Percentiles rank a stretch among this genome's conserved stretches.
Evolutionary conservation across 2,113 vertebrate genomes (phyloP).

Genomic region (Rhodinocichla rosea): DNA sequence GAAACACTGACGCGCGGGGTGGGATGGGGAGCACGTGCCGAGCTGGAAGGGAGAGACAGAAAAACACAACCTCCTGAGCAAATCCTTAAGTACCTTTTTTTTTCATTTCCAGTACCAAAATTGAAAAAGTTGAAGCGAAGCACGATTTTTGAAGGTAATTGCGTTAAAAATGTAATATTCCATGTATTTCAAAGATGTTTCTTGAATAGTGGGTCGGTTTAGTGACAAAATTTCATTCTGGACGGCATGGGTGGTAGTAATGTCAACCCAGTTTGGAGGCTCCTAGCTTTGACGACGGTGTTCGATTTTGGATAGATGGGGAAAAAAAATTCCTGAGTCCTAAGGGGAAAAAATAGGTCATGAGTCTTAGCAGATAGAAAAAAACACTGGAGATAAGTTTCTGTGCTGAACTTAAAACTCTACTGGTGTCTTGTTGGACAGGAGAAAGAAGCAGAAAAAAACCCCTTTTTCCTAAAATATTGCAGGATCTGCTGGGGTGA

Average conservation of each 20-base stretch:
- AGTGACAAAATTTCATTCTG: fast-evolving
- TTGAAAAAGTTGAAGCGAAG: fast-evolving
- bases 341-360: fast-evolving
- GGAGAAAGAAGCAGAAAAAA: fast-evolving
- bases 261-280: fast-evolving
- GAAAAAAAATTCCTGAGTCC: fast-evolving
- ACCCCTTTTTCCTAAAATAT: fast-evolving
- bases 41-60: fast-evolving
- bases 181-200: fast-evolving
- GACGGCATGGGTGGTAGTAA: fast-evolving
- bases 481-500: neutral
- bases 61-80: fast-evolving
- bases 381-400: fast-evolving
- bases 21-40: fast-evolving
- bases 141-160: neutral
- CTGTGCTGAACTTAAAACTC: fast-evolving
- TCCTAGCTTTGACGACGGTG: fast-evolving
- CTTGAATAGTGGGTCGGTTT: fast-evolving
- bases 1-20: neutral
- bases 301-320: fast-evolving
- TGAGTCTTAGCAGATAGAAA: fast-evolving
- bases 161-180: fast-evolving
- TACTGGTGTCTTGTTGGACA: fast-evolving
- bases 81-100: fast-evolving
- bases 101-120: fast-evolving